Evolutionary conservation across 1,140 invertebrate species (phyloP), one percentile per base, ranked within the genome.

Genomic region (Radopholus similis): DNA sequence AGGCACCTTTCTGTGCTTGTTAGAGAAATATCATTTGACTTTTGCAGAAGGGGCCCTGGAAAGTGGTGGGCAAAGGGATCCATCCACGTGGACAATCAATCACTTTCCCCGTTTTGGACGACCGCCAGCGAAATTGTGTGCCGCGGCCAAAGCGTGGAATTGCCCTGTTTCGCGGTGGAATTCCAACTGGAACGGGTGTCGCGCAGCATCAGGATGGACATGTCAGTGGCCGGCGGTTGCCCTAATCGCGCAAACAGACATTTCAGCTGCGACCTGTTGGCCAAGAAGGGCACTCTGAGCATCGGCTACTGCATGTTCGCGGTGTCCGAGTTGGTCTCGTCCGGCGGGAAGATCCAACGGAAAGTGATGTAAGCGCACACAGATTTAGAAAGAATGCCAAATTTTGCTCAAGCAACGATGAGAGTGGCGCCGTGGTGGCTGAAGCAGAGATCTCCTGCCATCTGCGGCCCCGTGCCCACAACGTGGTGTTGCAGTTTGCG

Each of bases 301-400:
- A 23, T 81, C 26, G 78, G 78, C 32, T 79, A 76, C 53, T 68
- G 75, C 18, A 56, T 79, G 9, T 76, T 76, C 59, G 42, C 77
- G 34, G 73, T 76, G 15, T 75, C 75, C 4, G 75, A 76, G 58
- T 42, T 76, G 32, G 68, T 76, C 56, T 34, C 35, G 26, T 40
- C 42, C 18, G 34, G 40, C 23, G 60, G 64, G 3, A 49, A 49
- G 30, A 67, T 76, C 26, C 30, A 47, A 9, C 34, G 74, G 21
- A 51, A 74, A 62, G 47, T 76, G 30, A 73, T 76, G 75, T 76
- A 55, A 68, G 71, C 4, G 15, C 6, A 9, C 5, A 26, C 9
- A 18, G 57, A 68, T 13, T 58, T 23, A 68, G 32, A 55, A 21
- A 66, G 26, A 70, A 18, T 23, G 21, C 18, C 23, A 34, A 47